Base-by-base conservation (phyloP, 64 coral and sea anemone species). In the Montipora efflorescens region DNA sequence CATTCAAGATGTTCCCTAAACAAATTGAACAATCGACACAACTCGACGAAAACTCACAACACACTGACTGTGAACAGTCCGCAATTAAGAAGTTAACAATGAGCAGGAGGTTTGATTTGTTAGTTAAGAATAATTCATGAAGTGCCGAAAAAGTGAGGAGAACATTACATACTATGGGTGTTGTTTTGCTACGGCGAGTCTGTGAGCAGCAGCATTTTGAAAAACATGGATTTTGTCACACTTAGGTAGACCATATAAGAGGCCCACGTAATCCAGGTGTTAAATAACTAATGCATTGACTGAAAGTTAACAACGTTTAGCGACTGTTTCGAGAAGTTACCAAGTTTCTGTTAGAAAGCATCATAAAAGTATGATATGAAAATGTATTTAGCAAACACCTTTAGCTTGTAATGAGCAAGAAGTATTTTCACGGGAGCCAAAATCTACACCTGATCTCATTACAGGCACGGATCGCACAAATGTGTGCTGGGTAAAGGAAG, bases 401-500 rank as follows among this genome's bases (percentile, higher is more conserved):
- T 74, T 25, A 74, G n/a, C 71, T 74, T 74, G 22, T 74, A 25
- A 74, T 20, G 21, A 74, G 71, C 20, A 74, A 74, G 71, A 74
- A 74, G n/a, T 74, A 74, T 74, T 74, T 74, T 74, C 71, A 28
- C 71, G 71, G 10, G 71, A 74, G 71, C 71, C 71, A 74, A 44
- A 68, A 68, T 68, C 64, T 68, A 18, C 16, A 68, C 64, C 64
- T 68, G 64, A 68, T 68, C 64, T 68, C 64, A 68, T 68, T 68
- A 12, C 22, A 74, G 70, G 70, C 2, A 74, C 70, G 70, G 70
- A 74, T 74, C 70, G 70, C 50, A 57, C 64, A 13, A 83, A 83
- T 52, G 52, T 83, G 51, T 83, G 80, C 80, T 83, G 80, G 80
- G 80, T 83, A 83, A 59, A 83, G 52, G 80, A 83, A 83, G 80